Conservation (phyloP, 2,113 vertebrate genomes). For the Grammatotria lemairii region DNA sequence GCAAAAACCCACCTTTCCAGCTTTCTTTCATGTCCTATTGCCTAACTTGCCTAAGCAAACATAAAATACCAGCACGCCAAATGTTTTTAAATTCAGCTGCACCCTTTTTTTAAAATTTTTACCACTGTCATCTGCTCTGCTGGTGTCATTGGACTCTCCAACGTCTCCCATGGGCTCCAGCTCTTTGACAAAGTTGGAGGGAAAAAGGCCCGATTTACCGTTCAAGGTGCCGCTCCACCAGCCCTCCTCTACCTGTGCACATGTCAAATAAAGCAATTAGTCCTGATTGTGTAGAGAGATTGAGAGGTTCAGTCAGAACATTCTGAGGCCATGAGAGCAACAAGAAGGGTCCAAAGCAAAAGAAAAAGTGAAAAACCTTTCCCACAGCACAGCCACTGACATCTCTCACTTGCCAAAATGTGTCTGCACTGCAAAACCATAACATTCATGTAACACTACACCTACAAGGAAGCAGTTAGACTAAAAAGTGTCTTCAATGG, state of each 20-base stretch:
- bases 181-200: constrained; percentile 95
- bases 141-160: constrained; percentile 69
- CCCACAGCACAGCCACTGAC: neutral
- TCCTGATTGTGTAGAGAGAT: neutral
- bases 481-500: neutral
- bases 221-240: constrained; percentile 89
- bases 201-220: constrained; percentile 83
- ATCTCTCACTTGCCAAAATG: neutral
- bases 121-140: constrained; percentile 78
- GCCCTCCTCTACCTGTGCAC: constrained; percentile 88
- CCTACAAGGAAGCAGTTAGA: neutral
- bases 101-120: neutral
- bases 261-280: neutral
- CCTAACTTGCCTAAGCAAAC: neutral
- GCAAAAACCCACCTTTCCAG: neutral
- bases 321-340: neutral
- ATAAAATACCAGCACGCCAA: neutral
- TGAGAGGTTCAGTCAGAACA: neutral
- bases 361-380: neutral
- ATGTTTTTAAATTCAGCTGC: neutral
- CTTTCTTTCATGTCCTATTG: neutral
- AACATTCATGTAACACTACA: neutral
- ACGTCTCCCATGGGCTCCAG: constrained; percentile 78
- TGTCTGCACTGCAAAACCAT: neutral
- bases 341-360: neutral